Evolutionary conservation across 2,888 invertebrate genomes (phyloP).

Genomic region (Drosophila mercatorum): DNA sequence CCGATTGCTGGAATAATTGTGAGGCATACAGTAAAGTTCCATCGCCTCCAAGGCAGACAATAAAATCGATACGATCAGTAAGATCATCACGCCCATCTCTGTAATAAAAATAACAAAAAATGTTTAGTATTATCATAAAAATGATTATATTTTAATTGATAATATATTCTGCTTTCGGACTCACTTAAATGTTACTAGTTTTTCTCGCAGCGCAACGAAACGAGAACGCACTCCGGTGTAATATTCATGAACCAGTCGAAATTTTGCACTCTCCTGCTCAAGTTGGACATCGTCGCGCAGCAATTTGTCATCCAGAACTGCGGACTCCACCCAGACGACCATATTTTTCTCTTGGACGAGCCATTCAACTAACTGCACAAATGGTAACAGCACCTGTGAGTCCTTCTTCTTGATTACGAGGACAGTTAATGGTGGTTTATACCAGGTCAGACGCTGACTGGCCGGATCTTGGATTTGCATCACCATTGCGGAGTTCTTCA

Average conservation of each 20-base stretch:
- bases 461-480: slow-evolving; percentile 99
- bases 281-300: slow-evolving; percentile 89
- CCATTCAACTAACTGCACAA: slow-evolving; percentile 97
- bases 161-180: slow-evolving; percentile 29
- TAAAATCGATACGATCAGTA: slow-evolving; percentile 98
- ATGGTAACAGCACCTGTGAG: slow-evolving; percentile 94
- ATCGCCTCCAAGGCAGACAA: slow-evolving; percentile 98
- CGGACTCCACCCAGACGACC: slow-evolving; percentile 97
- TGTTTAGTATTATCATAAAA: slow-evolving; percentile 3
- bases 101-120: slow-evolving; percentile 30
- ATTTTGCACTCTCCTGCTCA: slow-evolving; percentile 64
- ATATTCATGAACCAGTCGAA: slow-evolving; percentile 62
- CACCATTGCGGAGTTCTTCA: slow-evolving; percentile 98
- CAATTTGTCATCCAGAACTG: slow-evolving; percentile 93
- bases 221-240: slow-evolving; percentile 84
- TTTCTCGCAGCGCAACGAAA: slow-evolving; percentile 91
- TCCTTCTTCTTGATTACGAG: slow-evolving; percentile 98
- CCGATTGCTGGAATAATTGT: slow-evolving; percentile 97
- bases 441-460: slow-evolving; percentile 98
- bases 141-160: neutral
- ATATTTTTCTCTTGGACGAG: slow-evolving; percentile 97
- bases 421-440: slow-evolving; percentile 98
- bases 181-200: slow-evolving; percentile 91
- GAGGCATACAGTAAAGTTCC: slow-evolving; percentile 98
- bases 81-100: slow-evolving; percentile 96